Evolutionary conservation across 2,113 vertebrate genomes (phyloP).

Genomic region (Lethenteron camtschaticum): DNA sequence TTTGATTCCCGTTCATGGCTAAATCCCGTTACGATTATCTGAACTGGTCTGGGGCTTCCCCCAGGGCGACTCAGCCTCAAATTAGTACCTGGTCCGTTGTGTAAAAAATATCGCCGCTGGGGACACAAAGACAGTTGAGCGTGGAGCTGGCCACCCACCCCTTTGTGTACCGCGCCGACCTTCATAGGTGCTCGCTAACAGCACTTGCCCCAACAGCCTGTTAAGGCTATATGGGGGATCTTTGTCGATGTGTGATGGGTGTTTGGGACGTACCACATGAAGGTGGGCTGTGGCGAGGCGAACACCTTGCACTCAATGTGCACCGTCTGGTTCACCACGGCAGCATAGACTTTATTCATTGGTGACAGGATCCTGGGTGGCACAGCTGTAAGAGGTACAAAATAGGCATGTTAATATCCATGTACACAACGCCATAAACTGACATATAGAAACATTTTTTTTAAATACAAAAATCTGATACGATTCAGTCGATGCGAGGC

Average conservation of each 20-base stretch:
- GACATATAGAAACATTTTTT: no score
- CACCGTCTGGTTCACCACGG: not conserved
- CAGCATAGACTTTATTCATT: not conserved
- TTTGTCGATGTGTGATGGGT: not conserved
- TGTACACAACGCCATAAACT: no score
- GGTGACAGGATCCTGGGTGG: no score
- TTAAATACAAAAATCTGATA: no score
- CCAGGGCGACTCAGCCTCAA: not conserved
- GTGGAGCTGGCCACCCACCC: not conserved
- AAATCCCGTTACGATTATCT: no score
- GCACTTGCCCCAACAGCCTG: not conserved
- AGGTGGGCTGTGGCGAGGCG: not conserved
- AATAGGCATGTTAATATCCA: no score
- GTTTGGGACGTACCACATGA: slow-evolving; percentile 4
- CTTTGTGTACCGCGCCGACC: not conserved
- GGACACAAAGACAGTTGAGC: not conserved
- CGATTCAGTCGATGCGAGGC: no score
- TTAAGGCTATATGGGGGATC: not conserved
- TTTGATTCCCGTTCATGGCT: no score
- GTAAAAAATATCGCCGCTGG: not conserved
- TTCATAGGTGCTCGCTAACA: not conserved
- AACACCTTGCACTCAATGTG: slow-evolving; percentile 6
- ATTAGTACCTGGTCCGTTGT: not conserved
- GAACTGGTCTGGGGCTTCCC: no score
- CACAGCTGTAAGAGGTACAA: no score